Percentiles rank a stretch among this genome's conserved stretches.
These are phyloP conservation scores for Ctenoplectra terminalis DNA, from an alignment of 1,140 invertebrate genomes.

Conservation along the genomic window DNA sequence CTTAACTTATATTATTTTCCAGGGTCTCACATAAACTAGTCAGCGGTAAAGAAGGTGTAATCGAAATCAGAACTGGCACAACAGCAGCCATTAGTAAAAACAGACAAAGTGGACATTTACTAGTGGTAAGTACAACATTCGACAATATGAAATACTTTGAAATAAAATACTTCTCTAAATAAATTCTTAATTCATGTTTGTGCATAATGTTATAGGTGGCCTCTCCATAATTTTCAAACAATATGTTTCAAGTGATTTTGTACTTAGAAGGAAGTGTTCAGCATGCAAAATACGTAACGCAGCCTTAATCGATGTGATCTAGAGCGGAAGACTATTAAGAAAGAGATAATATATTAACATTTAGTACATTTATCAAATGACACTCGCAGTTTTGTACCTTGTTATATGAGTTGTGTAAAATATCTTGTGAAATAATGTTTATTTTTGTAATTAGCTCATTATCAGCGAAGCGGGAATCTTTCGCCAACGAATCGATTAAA, in stretches of 20 bases:
- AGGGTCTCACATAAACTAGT: conserved; percentile 92
- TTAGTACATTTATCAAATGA: conserved; percentile 48
- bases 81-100: conserved; percentile 88
- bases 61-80: conserved; percentile 89
- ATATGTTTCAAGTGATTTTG: conserved; percentile 5
- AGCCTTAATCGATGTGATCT: conserved; percentile 66
- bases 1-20: conserved; percentile 68
- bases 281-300: conserved; percentile 3
- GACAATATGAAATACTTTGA: background rate
- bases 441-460: conserved; percentile 44
- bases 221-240: conserved; percentile 68
- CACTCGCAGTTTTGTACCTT: conserved; percentile 40
- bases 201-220: conserved; percentile 69
- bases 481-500: background rate
- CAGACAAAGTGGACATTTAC: conserved; percentile 90
- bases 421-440: conserved; percentile 46
- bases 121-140: conserved; percentile 87
- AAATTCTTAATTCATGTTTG: background rate
- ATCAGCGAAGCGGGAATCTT: background rate
- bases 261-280: conserved; percentile 49
- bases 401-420: conserved; percentile 44
- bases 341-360: conserved; percentile 65
- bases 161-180: too few species aligned
- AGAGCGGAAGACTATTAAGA: conserved; percentile 60
- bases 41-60: conserved; percentile 91